A percentile compares a stretch with the other conserved stretches of the same genome.
These are phyloP conservation scores for Hippocampus mohnikei DNA, from an alignment of 2,113 vertebrate genomes.

Conservation along the genomic window DNA sequence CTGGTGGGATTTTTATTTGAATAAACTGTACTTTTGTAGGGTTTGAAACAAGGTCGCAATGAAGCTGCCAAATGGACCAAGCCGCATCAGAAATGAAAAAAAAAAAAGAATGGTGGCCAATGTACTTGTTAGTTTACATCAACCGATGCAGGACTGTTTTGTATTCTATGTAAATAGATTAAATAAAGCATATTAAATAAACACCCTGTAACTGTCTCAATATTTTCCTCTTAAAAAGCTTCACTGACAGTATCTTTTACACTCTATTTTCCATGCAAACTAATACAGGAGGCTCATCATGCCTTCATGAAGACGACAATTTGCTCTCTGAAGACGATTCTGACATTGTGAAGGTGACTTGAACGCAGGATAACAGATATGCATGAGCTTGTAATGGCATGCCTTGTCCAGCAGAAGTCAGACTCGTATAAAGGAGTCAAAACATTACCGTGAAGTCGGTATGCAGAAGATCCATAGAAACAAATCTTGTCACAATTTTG, in stretches of 20 bases:
- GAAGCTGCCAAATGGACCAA: conserved; percentile 63
- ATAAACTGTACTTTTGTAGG: conserved; percentile 46
- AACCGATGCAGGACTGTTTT: conserved; percentile 49
- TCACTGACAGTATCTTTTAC: too few relatives aligned
- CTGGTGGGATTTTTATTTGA: not conserved
- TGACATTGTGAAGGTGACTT: too few relatives aligned
- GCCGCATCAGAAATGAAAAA: conserved; percentile 62
- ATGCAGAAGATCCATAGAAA: not conserved
- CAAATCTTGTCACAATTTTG: not conserved
- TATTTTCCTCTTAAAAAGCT: not conserved
- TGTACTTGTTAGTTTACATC: not conserved
- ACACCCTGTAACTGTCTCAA: not conserved
- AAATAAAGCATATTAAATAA: conserved; percentile 56
- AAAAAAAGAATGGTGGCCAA: not conserved
- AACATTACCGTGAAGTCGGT: not conserved
- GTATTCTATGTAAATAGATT: conserved; percentile 73
- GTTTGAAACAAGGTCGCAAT: conserved; percentile 74
- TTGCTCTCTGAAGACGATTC: not conserved
- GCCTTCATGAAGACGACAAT: not conserved
- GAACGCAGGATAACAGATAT: not conserved
- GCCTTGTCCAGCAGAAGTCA: conserved; percentile 68
- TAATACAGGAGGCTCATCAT: not conserved
- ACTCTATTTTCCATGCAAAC: too few relatives aligned
- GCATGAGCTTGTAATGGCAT: conserved; percentile 50
- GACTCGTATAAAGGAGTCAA: conserved; percentile 42